A percentile compares a stretch with the other conserved stretches of the same genome.
These are phyloP conservation scores for Harpagus bidentatus DNA, from an alignment of 2,113 vertebrate species.

Conservation along the genomic window DNA sequence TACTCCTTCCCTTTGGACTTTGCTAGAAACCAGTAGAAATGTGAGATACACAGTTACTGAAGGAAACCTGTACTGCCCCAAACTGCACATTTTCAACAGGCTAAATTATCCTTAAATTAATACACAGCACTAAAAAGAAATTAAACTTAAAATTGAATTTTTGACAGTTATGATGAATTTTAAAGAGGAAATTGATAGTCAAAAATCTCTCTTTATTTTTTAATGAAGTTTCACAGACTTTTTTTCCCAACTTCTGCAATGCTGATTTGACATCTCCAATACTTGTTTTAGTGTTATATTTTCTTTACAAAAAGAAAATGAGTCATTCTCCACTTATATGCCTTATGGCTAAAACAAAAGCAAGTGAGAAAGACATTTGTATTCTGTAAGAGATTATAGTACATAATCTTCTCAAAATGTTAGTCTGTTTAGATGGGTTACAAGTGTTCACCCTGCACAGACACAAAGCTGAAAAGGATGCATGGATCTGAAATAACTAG, in stretches of 20 bases:
- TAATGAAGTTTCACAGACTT: not conserved
- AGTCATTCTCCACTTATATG: not conserved
- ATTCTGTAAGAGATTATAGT: not conserved
- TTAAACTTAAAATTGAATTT: conserved; percentile 42
- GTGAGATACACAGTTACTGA: conserved; percentile 10
- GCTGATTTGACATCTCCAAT: not conserved
- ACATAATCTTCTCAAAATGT: not conserved
- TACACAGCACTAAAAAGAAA: conserved; percentile 36
- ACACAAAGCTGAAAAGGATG: not conserved
- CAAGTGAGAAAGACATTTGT: not conserved
- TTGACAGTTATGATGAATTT: not conserved
- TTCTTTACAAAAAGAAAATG: not conserved
- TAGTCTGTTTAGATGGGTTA: not conserved
- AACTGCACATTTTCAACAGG: conserved; percentile 5
- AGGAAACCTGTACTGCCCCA: not conserved
- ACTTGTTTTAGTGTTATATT: not conserved
- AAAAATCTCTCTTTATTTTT: not conserved
- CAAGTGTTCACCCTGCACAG: not conserved
- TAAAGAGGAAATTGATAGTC: conserved; percentile 6
- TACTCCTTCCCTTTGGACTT: not conserved
- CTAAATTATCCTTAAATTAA: conserved; percentile 48
- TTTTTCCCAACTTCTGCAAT: not conserved
- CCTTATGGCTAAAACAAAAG: not conserved
- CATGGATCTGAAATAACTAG: not conserved
- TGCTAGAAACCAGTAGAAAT: conserved; percentile 26